Evolutionary conservation across 1,140 invertebrate species (phyloP).

Genomic region (Pseudachorutes palmiensis): DNA sequence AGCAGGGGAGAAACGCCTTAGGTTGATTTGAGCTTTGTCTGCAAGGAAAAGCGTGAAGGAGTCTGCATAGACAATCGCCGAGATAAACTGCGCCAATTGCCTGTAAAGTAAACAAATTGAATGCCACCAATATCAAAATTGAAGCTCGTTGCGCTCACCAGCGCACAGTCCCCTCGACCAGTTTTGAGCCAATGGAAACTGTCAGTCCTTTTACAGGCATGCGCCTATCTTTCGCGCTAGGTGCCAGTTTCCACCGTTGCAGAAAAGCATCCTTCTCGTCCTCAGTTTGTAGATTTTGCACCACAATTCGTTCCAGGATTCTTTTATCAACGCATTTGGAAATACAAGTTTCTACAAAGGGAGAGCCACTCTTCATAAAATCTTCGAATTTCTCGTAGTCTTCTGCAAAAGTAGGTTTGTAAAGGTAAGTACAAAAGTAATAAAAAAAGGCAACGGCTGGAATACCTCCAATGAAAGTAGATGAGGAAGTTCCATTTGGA

Average conservation of each 20-base stretch:
- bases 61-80: slow-evolving; percentile 43
- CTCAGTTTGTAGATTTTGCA: not conserved
- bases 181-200: slow-evolving; percentile 12
- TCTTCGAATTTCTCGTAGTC: slow-evolving; percentile 13
- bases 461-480: not conserved
- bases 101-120: no score
- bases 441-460: not conserved
- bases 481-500: not conserved
- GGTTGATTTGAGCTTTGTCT: not conserved
- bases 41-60: not conserved
- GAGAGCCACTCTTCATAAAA: slow-evolving; percentile 1
- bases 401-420: slow-evolving; percentile 6
- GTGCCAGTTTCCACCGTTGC: not conserved
- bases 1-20: not conserved
- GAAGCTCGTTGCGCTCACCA: no score
- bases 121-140: no score
- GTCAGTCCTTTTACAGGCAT: slow-evolving; percentile 8
- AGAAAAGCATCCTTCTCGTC: not conserved
- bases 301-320: not conserved
- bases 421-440: not conserved
- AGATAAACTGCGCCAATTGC: slow-evolving; percentile 54
- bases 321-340: not conserved
- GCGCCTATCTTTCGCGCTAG: not conserved
- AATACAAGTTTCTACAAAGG: not conserved
- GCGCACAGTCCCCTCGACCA: slow-evolving; percentile 42